These are phyloP conservation scores for Isurus oxyrinchus DNA, from an alignment of 2,113 vertebrate genomes.

Conservation along the genomic window DNA sequence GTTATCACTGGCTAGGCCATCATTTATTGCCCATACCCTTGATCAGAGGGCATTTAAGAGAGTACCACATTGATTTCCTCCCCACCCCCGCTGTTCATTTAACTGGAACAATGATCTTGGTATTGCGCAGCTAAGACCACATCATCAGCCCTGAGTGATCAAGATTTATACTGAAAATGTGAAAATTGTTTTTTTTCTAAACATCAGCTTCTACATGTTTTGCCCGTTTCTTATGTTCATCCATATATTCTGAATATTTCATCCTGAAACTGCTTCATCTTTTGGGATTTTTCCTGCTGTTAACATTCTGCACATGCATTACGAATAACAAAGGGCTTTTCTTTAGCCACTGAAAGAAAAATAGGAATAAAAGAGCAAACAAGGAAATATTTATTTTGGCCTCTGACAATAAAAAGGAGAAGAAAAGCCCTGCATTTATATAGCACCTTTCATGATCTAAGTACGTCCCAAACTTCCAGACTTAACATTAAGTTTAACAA, in stretches of 20 bases:
- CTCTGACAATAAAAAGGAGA: neutral
- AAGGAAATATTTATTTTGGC: neutral
- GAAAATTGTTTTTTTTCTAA: neutral
- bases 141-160: neutral
- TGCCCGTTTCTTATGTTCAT: neutral
- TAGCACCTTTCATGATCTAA: too few species aligned
- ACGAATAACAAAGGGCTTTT: neutral
- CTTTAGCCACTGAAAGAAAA: neutral
- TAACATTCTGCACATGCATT: neutral
- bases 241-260: neutral
- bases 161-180: neutral
- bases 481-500: too few species aligned
- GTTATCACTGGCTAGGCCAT: too few species aligned
- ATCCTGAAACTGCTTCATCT: neutral
- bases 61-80: neutral
- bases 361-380: neutral
- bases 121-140: neutral
- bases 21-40: too few species aligned
- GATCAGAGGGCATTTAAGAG: too few species aligned
- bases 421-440: neutral
- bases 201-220: neutral
- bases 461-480: too few species aligned
- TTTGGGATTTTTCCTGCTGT: neutral
- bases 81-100: neutral
- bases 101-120: neutral